Evolutionary conservation across 2,113 vertebrate genomes (phyloP), one percentile per base, ranked within the genome.

Genomic region (Lethenteron camtschaticum): DNA sequence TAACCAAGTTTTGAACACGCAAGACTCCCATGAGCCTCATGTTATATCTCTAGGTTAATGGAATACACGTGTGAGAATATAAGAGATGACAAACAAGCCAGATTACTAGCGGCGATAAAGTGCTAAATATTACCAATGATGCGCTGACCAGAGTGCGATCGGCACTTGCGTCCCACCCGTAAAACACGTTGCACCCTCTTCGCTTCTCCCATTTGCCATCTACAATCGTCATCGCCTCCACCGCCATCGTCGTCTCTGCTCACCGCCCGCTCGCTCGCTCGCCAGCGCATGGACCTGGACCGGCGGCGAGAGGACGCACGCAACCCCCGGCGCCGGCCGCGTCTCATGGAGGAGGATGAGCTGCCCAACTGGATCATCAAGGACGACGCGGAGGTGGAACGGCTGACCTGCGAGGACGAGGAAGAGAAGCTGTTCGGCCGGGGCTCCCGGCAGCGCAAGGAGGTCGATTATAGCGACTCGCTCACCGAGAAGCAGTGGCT

Each of bases 401-500:
- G 91, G 14, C 83, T 97, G 55, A 97, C 94, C 0, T 97, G 88
- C 58, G 88, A 94, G 78, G 91, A 96, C 9, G 94, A 97, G 63
- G 88, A 95, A 56, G 91, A 96, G 77, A 97, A 97, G 74, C 89
- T 97, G 79, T 97, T 97, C 3, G 90, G 91, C 1, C 79, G 94
- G 60, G 94, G 94, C 6, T 97, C 94, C 4, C 88, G 94, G 63
- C 83, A 86, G 56, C 85, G 94, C 63, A 84, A 91, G 58, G 91
- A 97, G 58, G 91, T 97, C 73, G 94, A 97, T 78, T 97, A 97
- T 79, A 96, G 90, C 4, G 94, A 97, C 56, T 83, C 91, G 3
- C 84, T 97, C 73, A 97, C 94, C 0, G 94, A 97, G 78, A 97
- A 97, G 71, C 94, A 97, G 73, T 99, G 94, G 94, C 82, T 96